Conservation (phyloP, 30 jellyfish, hydroid and myxozoan genomes). For the Turritopsis dohrnii region DNA sequence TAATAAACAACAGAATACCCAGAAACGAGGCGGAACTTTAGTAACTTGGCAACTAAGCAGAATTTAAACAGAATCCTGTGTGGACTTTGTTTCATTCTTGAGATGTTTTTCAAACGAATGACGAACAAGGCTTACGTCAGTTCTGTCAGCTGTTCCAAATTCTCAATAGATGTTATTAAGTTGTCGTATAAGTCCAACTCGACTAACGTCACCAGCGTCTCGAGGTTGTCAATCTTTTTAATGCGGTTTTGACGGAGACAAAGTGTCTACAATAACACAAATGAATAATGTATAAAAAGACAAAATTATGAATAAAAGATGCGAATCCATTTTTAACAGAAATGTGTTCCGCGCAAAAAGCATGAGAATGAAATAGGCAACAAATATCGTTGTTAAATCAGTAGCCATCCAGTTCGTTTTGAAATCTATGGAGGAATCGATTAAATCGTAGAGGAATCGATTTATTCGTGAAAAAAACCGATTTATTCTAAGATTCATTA, state of each 20-base stretch:
- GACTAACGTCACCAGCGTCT: conserved; percentile 39
- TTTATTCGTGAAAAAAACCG: too few species aligned
- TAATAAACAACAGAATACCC: too few species aligned
- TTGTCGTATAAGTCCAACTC: conserved; percentile 80
- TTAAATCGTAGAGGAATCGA: too few species aligned
- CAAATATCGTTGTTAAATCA: too few species aligned
- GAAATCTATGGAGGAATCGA: too few species aligned
- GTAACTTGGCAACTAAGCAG: too few species aligned
- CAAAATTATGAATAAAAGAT: too few species aligned
- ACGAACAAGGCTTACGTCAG: conserved; percentile 50
- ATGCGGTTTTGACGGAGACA: conserved; percentile 77
- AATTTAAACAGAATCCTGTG: not conserved
- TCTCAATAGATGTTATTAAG: conserved; percentile 66
- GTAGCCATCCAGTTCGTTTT: too few species aligned
- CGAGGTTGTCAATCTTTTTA: conserved; percentile 61
- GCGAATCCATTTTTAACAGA: not conserved
- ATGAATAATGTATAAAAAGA: not conserved
- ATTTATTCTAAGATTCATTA: too few species aligned
- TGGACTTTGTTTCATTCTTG: not conserved
- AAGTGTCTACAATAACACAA: conserved; percentile 26
- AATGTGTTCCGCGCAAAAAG: too few species aligned
- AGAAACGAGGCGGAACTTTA: too few species aligned
- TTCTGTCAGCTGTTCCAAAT: conserved; percentile 47
- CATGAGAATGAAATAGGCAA: too few species aligned
- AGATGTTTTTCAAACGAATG: not conserved